Evolutionary conservation across 2,113 vertebrate species (phyloP), one percentile per base, ranked within the genome.

Genomic region (Mirounga angustirostris): DNA sequence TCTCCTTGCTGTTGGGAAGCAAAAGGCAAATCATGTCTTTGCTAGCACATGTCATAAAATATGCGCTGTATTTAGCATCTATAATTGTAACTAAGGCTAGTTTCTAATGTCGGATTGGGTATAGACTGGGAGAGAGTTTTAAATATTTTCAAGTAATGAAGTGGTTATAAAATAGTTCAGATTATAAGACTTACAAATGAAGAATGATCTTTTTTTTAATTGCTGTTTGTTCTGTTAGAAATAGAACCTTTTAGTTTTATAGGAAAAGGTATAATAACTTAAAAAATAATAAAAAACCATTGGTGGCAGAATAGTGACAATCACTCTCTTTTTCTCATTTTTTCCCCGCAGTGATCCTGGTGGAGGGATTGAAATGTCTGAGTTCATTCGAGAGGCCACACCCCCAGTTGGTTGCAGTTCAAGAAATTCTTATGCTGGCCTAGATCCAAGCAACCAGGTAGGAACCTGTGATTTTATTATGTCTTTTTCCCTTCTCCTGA

Each of bases 381-480:
- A 99, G 97, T 99, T 99, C 98, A 99, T 99, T 97, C 98, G 99
- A 92, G 99, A 99, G 97, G 99, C 99, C 98, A 99, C 99, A 73
- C 99, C 99, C 7, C 99, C 99, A 43, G 99, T 99, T 98, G 99
- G 99, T 98, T 99, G 99, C 98, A 99, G 99, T 98, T 99, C 99
- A 95, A 99, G 99, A 93, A 99, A 99, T 99, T 99, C 99, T 97
- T 99, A 99, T 61, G 99, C 99, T 96, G 99, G 99, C 50, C 98
- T 99, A 98, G 99, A 99, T 97, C 99, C 99, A 82, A 99, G 98
- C 98, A 99, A 99, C 94, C 99, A 99, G 99, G 99, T 99, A 98
- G 97, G 97, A 96, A 54, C 50, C 94, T 83, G 61, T 56, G 74
- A 0, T 71, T 97, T 28, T 24, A 7, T 15, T 52, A 96, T 84